Evolutionary conservation across 2,797 vertebrate genomes (phyloP), one percentile per base, ranked within the genome.

Genomic region (Coendou prehensilis): DNA sequence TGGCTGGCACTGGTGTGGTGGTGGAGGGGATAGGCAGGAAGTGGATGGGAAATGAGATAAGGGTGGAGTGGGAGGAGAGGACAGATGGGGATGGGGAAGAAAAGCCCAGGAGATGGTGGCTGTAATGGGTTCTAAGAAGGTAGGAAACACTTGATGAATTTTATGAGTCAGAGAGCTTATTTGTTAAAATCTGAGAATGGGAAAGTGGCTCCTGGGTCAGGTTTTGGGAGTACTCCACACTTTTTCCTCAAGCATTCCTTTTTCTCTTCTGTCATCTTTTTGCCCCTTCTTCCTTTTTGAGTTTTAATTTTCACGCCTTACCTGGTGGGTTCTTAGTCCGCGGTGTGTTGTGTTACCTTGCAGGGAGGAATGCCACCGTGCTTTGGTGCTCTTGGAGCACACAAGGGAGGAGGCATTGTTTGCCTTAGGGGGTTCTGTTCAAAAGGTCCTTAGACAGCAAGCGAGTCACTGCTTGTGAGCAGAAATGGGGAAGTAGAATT

Each of bases 401-500:
- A 59, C 5, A 2, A 0, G 30, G 67, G 56, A 93, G 87, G 82
- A 76, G 47, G 28, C 37, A 15, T 63, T 83, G 56, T 94, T 90
- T 83, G 73, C 82, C n/a, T 89, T 76, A 86, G 37, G 71, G 76
- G 96, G 73, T 83, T 95, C 71, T 96, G 63, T 90, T 92, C 79
- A 78, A 61, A 94, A 95, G 41, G 52, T 82, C 80, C 82, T 81
- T 63, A 87, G 87, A 47, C 20, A 87, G 80, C 45, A 9, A 64
- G 67, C 95, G 91, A 87, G 91, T 83, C 96, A 87, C 0, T 5
- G 33, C 11, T 76, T 92, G 81, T 86, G 89, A 94, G 37, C 75
- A 91, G 95, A 96, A 96, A 79, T 37, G 64, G 88, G 67, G 63
- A 96, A 94, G 93, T 87, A 52, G 54, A 92, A 87, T 90, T 79